Base-by-base conservation (phyloP, 1,140 invertebrate species). In the Plutomurus gul region DNA sequence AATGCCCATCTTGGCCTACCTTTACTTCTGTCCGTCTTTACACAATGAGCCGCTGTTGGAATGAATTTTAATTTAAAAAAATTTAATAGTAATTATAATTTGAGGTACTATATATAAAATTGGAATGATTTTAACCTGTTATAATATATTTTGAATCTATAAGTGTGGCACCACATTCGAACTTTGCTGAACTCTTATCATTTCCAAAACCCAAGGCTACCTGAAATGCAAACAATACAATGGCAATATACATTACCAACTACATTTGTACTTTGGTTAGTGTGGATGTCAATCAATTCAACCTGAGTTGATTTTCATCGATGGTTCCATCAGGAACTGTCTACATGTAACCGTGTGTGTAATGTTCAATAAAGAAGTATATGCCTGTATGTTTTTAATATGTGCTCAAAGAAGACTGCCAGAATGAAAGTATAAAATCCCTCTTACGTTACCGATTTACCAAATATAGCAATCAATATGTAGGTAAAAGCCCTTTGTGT, bases 81-180 rank as follows among this genome's bases (percentile, higher is more conserved):
- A 33, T 13, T 16, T 37, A 18, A 18, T 10, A 1, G 13, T 37
- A 33, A 71, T n/a, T 10, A 71, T 56, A 20, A 8, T 6, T 73
- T 11, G 33, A 8, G 20, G 22, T 40, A 25, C 11, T 40, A 73
- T 27, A 25, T 16, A 22, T 13, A 5, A 73, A 16, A 3, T 33
- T 70, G 49, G 20, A 37, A 40, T n/a, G 4, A n/a, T 40, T 43
- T 70, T 10, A 51, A 74, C 71, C 37, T 51, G 85, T 85, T 0
- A 88, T 78, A 3, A 87, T 84, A 49, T 84, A 85, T 47, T 84
- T 83, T 0, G 85, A 76, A 4, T 81, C 81, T 72, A 88, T 86
- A 6, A 82, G 30, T 1, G 78, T 80, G 0, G 70, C 78, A 37
- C 74, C 78, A 72, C 81, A 82, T 33, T 70, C 36, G 40, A 56